Evolutionary conservation across 2,113 vertebrate genomes (phyloP).

Genomic region (Laterallus jamaicensis): DNA sequence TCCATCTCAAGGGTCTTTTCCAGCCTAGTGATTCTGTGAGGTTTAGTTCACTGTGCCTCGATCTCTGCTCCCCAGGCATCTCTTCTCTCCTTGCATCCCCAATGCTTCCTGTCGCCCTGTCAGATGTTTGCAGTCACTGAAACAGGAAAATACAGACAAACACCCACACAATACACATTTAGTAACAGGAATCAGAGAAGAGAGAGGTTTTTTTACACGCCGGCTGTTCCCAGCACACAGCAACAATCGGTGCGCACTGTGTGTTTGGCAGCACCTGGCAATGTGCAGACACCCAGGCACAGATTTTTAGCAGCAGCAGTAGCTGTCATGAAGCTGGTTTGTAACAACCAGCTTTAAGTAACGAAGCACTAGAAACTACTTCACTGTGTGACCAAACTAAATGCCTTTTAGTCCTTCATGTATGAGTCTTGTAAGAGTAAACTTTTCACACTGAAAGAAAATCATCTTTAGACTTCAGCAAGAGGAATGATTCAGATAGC

Average conservation of each 20-base stretch:
- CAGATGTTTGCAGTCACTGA: not conserved
- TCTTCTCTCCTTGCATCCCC: not conserved
- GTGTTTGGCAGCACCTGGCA: not conserved
- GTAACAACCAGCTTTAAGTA: not conserved
- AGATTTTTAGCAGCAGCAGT: not conserved
- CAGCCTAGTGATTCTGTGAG: no score
- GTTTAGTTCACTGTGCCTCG: not conserved
- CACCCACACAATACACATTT: not conserved
- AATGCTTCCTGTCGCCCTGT: not conserved
- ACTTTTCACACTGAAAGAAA: slow-evolving; percentile 2
- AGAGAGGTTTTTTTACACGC: not conserved
- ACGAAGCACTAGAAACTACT: not conserved
- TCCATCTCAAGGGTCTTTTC: no score
- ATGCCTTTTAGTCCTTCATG: not conserved
- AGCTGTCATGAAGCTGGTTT: not conserved
- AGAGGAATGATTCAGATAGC: slow-evolving; percentile 36
- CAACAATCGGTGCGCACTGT: not conserved
- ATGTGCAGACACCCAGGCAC: not conserved
- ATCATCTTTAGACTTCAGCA: not conserved
- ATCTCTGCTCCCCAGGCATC: not conserved
- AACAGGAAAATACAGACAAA: not conserved
- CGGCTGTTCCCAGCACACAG: not conserved
- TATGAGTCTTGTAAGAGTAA: not conserved
- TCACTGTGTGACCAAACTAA: not conserved
- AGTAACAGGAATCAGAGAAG: not conserved